phyloP scores from a whole-genome alignment of 2,797 vertebrate genomes.

The Phyllotis vaccarum region DNA sequence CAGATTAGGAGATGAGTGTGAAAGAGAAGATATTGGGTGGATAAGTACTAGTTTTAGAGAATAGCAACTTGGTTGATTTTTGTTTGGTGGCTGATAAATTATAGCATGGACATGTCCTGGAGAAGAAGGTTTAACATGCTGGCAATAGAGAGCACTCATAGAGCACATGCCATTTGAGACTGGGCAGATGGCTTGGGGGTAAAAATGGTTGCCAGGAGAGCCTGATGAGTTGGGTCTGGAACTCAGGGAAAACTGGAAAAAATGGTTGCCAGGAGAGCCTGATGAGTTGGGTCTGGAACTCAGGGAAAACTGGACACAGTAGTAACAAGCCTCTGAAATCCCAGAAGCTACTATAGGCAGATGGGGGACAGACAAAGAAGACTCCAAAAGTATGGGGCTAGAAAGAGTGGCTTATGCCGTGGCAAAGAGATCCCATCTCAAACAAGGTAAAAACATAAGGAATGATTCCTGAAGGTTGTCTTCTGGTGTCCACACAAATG shows the following conservation, averaged over 20 bases:
- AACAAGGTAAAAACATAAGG: not conserved
- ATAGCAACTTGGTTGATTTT: not conserved
- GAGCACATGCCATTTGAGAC: not conserved
- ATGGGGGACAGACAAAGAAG: not conserved
- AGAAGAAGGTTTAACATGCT: not conserved
- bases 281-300: not conserved
- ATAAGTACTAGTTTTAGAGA: not conserved
- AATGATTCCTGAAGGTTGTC: not conserved
- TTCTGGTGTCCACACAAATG: not conserved
- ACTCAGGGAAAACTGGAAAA: too few relatives aligned
- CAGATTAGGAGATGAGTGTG: not conserved
- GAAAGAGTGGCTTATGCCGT: not conserved
- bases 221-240: not conserved
- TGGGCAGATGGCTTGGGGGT: not conserved
- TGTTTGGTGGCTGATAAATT: not conserved
- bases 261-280: not conserved
- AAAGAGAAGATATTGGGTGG: not conserved
- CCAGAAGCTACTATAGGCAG: not conserved
- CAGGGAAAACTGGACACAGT: not conserved
- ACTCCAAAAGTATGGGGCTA: not conserved
- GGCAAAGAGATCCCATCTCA: not conserved
- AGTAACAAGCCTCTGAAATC: not conserved
- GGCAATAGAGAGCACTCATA: not conserved
- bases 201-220: not conserved
- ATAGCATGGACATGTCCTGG: not conserved